phyloP scores from a whole-genome alignment of 2,113 vertebrate genomes.

The Colius striatus region DNA sequence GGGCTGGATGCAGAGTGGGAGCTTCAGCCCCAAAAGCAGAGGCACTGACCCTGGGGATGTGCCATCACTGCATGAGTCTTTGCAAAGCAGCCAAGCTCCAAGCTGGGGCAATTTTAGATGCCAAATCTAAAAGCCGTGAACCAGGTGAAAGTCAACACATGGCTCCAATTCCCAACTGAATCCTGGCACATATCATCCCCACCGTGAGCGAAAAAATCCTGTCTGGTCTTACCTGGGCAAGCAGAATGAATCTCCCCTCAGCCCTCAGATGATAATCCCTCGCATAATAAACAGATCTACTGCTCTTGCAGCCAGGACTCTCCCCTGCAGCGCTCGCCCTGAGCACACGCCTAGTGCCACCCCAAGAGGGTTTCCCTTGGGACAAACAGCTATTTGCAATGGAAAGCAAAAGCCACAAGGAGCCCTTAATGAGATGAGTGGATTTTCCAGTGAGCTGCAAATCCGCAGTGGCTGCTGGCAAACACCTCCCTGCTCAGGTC shows the following conservation, averaged over 20 bases:
- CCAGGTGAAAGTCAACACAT: rapidly evolving
- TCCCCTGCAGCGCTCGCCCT: rapidly evolving
- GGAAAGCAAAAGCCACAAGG: constrained; percentile 38
- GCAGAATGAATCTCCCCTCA: rapidly evolving
- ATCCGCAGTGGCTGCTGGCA: not conserved
- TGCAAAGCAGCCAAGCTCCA: not conserved
- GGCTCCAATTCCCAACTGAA: not conserved
- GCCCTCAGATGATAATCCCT: not conserved
- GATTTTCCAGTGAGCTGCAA: constrained; percentile 60
- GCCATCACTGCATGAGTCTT: not conserved
- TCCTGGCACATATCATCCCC: not conserved
- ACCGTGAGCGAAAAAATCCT: not conserved
- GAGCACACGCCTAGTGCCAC: not conserved
- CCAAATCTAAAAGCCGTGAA: not conserved
- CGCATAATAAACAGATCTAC: rapidly evolving
- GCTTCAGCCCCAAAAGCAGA: not conserved
- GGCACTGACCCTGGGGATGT: not conserved
- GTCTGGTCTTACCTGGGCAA: not conserved
- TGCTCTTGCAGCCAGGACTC: not conserved
- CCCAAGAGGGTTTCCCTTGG: not conserved
- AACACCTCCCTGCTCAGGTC: not conserved
- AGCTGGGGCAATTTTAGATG: not conserved
- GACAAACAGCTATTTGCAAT: not conserved
- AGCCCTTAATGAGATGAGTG: constrained; percentile 65
- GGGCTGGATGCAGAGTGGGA: not conserved